Evolutionary conservation across 1,140 invertebrate species (phyloP).

Genomic region (Latrodectus geometricus): DNA sequence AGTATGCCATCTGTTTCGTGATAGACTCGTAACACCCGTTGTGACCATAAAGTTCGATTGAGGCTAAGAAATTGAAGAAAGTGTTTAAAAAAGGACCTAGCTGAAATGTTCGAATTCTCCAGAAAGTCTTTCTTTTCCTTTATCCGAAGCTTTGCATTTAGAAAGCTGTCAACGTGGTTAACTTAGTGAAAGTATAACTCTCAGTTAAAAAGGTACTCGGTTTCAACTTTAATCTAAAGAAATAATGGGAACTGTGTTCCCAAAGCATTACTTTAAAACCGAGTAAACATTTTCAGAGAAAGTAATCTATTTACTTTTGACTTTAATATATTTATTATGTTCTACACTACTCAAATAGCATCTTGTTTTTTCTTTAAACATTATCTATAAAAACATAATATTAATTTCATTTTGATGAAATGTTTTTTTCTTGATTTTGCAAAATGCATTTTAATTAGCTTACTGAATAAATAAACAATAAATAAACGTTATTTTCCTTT

Average conservation of each 20-base stretch:
- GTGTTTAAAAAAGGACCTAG: constrained; percentile 15
- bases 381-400: too few species aligned
- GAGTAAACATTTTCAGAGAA: too few species aligned
- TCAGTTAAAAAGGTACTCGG: neutral
- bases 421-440: too few species aligned
- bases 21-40: constrained; percentile 33
- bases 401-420: too few species aligned
- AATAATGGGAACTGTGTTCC: neutral
- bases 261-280: too few species aligned
- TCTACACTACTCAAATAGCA: too few species aligned
- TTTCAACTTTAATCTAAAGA: constrained; percentile 3
- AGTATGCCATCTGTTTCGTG: constrained; percentile 32
- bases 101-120: constrained; percentile 37
- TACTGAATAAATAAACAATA: too few species aligned
- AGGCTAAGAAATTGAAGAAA: constrained; percentile 19
- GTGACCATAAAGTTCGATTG: constrained; percentile 39
- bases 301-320: too few species aligned
- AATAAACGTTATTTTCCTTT: too few species aligned
- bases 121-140: constrained; percentile 7
- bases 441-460: too few species aligned
- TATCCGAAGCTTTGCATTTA: constrained; percentile 27
- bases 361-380: too few species aligned
- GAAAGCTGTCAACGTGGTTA: constrained; percentile 29
- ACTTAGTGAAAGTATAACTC: constrained; percentile 39
- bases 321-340: too few species aligned